Evolutionary conservation across 2,113 vertebrate species (phyloP), one percentile per base, ranked within the genome.

Genomic region (Micromys minutus): DNA sequence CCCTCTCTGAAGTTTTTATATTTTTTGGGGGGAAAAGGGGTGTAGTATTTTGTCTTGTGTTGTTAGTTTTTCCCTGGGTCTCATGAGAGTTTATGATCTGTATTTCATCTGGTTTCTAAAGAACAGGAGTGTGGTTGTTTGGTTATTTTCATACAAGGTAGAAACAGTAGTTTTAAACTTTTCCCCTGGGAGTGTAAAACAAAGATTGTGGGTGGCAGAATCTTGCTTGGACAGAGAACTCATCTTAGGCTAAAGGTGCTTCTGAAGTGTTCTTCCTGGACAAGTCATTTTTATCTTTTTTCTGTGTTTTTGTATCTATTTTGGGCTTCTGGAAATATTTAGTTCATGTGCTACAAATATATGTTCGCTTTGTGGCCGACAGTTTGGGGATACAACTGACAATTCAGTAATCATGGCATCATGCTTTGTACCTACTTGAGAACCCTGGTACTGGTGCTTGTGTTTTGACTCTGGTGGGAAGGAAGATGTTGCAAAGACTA

Each of bases 401-500:
- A 21, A 31, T 42, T 39, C 31, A 21, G 2, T 47, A 2, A 36
- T 87, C 0, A 67, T 34, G 65, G 65, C 10, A 19, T 19, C 45
- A 13, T 39, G 42, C 52, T 71, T 45, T 26, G 10, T 83, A 5
- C 76, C 61, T 24, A 36, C 15, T 8, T 77, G 15, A 47, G 24
- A 26, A 3, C 29, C n/a, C 1, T 5, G 21, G 29, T 71, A n/a
- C 24, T 2, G 1, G 29, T 55, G 16, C 8, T 5, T 45, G 16
- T 31, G 24, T 45, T 59, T 57, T 65, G 72, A 80, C 5, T 17
- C 26, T 47, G 34, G 39, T n/a, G 16, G 86, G 50, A 45, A 39
- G 77, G 50, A 36, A 24, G 21, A 74, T 42, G 21, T 74, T 42
- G 21, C n/a, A 42, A 42, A 74, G 71, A 16, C 39, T 59, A n/a